These are phyloP conservation scores for Sylvietta virens DNA, from an alignment of 2,113 vertebrate species.

Conservation along the genomic window DNA sequence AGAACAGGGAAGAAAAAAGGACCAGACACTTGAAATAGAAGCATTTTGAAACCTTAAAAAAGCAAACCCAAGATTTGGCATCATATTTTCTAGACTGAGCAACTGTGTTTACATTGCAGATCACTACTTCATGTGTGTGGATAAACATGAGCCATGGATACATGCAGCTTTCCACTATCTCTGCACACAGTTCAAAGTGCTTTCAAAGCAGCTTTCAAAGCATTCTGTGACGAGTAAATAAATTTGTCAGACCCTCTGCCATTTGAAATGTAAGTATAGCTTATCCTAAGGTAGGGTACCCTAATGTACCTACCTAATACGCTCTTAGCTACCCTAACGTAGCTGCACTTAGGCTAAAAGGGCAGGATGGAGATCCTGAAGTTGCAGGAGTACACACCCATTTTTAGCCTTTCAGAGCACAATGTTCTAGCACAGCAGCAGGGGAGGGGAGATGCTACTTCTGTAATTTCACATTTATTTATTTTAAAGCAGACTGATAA, in stretches of 20 bases:
- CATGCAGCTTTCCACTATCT: neutral
- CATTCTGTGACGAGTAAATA: neutral
- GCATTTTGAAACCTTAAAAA: neutral
- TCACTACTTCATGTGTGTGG: neutral
- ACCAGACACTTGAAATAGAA: neutral
- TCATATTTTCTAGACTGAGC: neutral
- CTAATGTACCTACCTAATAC: neutral
- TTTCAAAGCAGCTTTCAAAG: neutral
- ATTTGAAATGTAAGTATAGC: neutral
- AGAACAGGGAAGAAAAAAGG: neutral
- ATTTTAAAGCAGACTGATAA: neutral
- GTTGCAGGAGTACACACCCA: accelerated
- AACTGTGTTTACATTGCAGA: neutral
- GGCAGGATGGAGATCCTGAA: neutral
- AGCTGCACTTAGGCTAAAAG: neutral
- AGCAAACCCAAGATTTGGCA: neutral
- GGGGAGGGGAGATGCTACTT: neutral
- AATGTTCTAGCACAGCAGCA: neutral
- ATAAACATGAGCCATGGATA: neutral
- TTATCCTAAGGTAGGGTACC: neutral
- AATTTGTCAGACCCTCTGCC: neutral
- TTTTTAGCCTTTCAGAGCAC: neutral
- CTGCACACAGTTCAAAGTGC: neutral
- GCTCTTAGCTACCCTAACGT: neutral
- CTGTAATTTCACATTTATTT: neutral